These are phyloP conservation scores for Drosophila varians DNA, from an alignment of 1,140 invertebrate species.

Conservation along the genomic window DNA sequence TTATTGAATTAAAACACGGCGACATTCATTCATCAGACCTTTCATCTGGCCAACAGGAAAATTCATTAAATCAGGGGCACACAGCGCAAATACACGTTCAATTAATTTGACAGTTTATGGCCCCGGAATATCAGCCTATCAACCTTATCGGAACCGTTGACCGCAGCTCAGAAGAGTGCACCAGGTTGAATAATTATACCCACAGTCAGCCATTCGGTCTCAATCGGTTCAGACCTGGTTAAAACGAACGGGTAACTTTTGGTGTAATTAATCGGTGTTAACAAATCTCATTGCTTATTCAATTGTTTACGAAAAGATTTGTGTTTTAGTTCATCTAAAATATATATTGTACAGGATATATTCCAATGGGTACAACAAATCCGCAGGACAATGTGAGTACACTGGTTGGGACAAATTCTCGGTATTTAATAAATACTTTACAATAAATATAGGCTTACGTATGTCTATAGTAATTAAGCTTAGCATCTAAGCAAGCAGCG, in stretches of 20 bases:
- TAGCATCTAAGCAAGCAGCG: slow-evolving; percentile 47
- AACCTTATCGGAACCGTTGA: slow-evolving; percentile 35
- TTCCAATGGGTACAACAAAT: slow-evolving; percentile 30
- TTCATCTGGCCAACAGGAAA: neutral
- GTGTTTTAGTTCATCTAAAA: neutral
- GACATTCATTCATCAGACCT: slow-evolving; percentile 17
- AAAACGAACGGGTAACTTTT: neutral
- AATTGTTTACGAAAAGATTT: slow-evolving; percentile 7
- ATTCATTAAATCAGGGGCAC: slow-evolving; percentile 32
- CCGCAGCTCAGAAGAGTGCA: slow-evolving; percentile 20
- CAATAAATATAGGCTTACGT: slow-evolving; percentile 60
- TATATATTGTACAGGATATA: slow-evolving; percentile 3
- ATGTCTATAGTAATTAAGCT: slow-evolving; percentile 59
- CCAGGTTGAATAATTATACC: slow-evolving; percentile 11
- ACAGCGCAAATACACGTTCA: slow-evolving; percentile 3
- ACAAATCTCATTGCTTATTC: neutral
- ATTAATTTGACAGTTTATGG: slow-evolving; percentile 37
- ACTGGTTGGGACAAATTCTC: slow-evolving; percentile 2
- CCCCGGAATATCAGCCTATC: slow-evolving; percentile 26
- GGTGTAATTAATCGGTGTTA: slow-evolving; percentile 6
- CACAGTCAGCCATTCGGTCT: slow-evolving; percentile 8
- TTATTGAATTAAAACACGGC: slow-evolving; percentile 24
- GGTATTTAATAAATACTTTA: slow-evolving; percentile 59
- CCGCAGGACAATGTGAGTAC: slow-evolving; percentile 45
- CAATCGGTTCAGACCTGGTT: slow-evolving; percentile 21